These are phyloP conservation scores for Psilanteris sp. DNA, from an alignment of 1,140 invertebrate genomes.

Conservation along the genomic window DNA sequence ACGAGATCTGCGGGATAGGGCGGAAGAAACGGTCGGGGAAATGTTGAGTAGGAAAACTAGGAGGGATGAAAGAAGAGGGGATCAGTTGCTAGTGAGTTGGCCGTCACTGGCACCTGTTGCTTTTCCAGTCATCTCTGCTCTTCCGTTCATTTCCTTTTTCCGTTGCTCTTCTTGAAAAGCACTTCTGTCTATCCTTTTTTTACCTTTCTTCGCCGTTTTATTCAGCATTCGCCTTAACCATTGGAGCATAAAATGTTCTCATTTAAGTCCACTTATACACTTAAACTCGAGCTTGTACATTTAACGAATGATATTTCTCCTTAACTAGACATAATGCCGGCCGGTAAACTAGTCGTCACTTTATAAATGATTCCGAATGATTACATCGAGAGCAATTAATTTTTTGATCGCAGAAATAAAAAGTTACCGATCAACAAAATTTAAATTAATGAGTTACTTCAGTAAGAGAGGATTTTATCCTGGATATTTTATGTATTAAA, in stretches of 20 bases:
- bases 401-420: conserved; percentile 20
- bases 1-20: conserved; percentile 74
- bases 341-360: conserved; percentile 34
- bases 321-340: conserved; percentile 54
- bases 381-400: conserved; percentile 9
- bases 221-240: conserved; percentile 61
- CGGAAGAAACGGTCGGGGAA: conserved; percentile 62
- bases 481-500: no score
- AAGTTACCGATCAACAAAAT: conserved; percentile 16
- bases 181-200: conserved; percentile 54
- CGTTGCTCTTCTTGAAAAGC: conserved; percentile 49
- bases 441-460: conserved; percentile 14
- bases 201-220: conserved; percentile 54
- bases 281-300: conserved; percentile 58
- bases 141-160: conserved; percentile 64
- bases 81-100: conserved; percentile 70
- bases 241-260: conserved; percentile 69
- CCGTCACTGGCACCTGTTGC: conserved; percentile 77
- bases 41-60: conserved; percentile 59
- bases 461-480: conserved; percentile 2
- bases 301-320: conserved; percentile 59
- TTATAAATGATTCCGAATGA: conserved; percentile 41
- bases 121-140: conserved; percentile 72
- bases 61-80: conserved; percentile 38
- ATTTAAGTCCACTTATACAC: conserved; percentile 69